These are phyloP conservation scores for Sphaerophoria rueppellii DNA, from an alignment of 2,888 invertebrate species.

Conservation along the genomic window DNA sequence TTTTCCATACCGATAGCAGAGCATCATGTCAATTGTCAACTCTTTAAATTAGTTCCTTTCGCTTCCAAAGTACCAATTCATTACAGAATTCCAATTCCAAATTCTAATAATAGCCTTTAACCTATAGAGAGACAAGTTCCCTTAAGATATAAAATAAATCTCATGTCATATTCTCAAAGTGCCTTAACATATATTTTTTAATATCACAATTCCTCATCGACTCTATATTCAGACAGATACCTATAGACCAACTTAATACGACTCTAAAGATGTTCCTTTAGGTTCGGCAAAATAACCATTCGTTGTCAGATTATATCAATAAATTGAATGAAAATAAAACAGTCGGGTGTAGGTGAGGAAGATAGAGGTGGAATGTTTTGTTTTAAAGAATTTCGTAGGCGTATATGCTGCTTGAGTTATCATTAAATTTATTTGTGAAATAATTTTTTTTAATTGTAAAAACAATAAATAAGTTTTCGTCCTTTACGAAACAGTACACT, in stretches of 20 bases:
- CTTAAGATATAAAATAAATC: constrained; percentile 54
- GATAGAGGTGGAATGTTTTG: constrained; percentile 12
- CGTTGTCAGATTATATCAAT: constrained; percentile 52
- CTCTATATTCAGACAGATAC: not conserved
- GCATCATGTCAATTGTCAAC: constrained; percentile 40
- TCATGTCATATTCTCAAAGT: constrained; percentile 54
- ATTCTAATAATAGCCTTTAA: constrained; percentile 46
- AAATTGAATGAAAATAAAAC: constrained; percentile 41
- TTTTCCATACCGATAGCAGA: constrained; percentile 1
- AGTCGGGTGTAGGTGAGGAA: constrained; percentile 4
- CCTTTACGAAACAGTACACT: not conserved
- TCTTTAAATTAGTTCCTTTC: constrained; percentile 32
- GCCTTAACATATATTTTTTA: constrained; percentile 55
- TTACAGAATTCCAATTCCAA: constrained; percentile 38
- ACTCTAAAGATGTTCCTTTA: constrained; percentile 23
- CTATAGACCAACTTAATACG: not conserved
- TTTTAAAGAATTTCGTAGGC: constrained; percentile 31
- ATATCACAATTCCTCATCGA: constrained; percentile 46
- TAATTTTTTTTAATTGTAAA: constrained; percentile 9
- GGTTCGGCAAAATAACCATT: constrained; percentile 34
- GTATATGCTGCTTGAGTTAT: constrained; percentile 40
- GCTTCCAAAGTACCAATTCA: constrained; percentile 23
- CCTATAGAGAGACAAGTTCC: constrained; percentile 32
- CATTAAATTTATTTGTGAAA: constrained; percentile 43
- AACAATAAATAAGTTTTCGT: not conserved